Conservation (phyloP, 2,797 vertebrate genomes). For the Brachyrhaphis roseni region DNA sequence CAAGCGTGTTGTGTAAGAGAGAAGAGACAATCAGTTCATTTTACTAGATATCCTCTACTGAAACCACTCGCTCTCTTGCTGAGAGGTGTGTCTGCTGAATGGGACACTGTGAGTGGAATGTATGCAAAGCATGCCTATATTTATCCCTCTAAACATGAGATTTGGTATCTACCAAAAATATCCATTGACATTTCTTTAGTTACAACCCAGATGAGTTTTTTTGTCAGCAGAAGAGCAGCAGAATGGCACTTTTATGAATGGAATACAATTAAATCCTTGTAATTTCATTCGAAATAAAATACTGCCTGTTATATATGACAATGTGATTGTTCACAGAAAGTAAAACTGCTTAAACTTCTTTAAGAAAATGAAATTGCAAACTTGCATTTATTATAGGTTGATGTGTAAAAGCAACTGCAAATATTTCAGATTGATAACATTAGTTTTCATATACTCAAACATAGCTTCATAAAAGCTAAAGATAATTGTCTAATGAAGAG, state of each 20-base stretch:
- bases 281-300: background rate
- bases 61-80: background rate
- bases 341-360: background rate
- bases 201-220: background rate
- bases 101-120: background rate
- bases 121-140: slow-evolving; percentile 13
- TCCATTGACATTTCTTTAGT: slow-evolving; percentile 8
- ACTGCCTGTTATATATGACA: background rate
- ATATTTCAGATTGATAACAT: background rate
- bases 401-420: background rate
- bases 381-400: background rate
- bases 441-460: background rate
- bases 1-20: background rate
- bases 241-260: background rate
- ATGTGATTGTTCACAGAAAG: background rate
- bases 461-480: background rate
- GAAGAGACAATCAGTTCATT: background rate
- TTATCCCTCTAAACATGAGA: slow-evolving; percentile 12
- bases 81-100: background rate
- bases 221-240: background rate
- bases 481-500: background rate
- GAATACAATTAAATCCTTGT: background rate
- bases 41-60: background rate
- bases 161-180: slow-evolving; percentile 17
- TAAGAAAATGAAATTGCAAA: background rate